Evolutionary conservation across 2,888 invertebrate species (phyloP), one percentile per base, ranked within the genome.

Genomic region (Laspeyria flexula): DNA sequence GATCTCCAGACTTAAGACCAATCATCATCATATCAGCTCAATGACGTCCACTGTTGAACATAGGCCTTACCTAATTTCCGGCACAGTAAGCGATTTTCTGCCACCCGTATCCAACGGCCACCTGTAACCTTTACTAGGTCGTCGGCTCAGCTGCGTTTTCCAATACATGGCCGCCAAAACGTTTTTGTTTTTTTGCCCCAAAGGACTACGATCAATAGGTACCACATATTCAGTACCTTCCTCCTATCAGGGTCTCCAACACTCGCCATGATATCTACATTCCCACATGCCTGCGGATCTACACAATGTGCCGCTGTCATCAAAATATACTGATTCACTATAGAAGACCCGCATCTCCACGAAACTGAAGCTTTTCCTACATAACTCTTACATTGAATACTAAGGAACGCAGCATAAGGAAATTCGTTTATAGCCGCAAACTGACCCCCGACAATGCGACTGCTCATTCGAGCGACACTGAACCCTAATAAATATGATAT

Each of bases 251-350:
- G 12, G 12, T 23, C 7, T 6, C 41, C 41, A 3, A 13, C 23
- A n/a, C 21, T 11, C 13, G 30, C 13, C 1, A 3, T 0, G 0
- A 31, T 41, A 7, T 11, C 3, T 11, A 41, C 9, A 10, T 41
- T 12, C 1, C 9, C 31, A 31, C 41, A 41, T 9, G 2, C 0
- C 10, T 0, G 1, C 4, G 12, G 12, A 0, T 4, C 15, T 9
- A 43, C 7, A 34, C 34, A 43, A 12, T 43, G 33, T 5, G 33
- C 35, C 5, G 35, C 43, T 9, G 43, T 43, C 15, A 43, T 5
- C 11, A 13, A 0, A 7, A 42, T 1, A 11, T 15, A 1, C 11
- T 42, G 33, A 9, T 42, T 42, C 33, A 42, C 5, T 13, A 42
- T 33, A n/a, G 42, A 42, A 0, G 33, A 33, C 4, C 30, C 30